A percentile compares a stretch with the other conserved stretches of the same genome.
These are phyloP conservation scores for Schizotus pectinicornis DNA, from an alignment of 2,888 invertebrate genomes.

Conservation along the genomic window DNA sequence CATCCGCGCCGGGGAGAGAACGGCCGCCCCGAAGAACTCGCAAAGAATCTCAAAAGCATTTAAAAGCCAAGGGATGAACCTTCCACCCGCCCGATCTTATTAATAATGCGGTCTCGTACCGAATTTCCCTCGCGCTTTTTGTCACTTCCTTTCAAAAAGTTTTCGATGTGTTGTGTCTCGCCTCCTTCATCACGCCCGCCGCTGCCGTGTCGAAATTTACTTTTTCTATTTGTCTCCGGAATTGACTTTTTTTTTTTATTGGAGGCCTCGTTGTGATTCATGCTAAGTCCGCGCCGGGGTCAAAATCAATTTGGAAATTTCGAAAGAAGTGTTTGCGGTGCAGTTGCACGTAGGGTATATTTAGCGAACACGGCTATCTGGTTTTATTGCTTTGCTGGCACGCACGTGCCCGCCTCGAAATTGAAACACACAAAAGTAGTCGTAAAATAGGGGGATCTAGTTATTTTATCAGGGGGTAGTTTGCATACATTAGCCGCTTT, in stretches of 20 bases:
- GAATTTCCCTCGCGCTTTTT: slow-evolving; percentile 27
- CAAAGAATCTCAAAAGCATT: slow-evolving; percentile 28
- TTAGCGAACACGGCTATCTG: slow-evolving; percentile 41
- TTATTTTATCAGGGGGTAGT: slow-evolving; percentile 37
- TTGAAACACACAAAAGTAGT: slow-evolving; percentile 42
- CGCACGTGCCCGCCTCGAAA: slow-evolving; percentile 40
- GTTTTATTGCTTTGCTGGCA: slow-evolving; percentile 39
- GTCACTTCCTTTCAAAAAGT: slow-evolving; percentile 27
- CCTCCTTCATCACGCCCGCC: slow-evolving; percentile 14
- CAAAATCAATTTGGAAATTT: slow-evolving; percentile 20
- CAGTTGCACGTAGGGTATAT: slow-evolving; percentile 37
- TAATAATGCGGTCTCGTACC: slow-evolving; percentile 31
- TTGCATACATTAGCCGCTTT: slow-evolving; percentile 26
- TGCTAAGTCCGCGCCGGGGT: slow-evolving; percentile 5
- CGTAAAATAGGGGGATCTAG: slow-evolving; percentile 38
- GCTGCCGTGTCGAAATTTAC: slow-evolving; percentile 10
- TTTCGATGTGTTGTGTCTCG: slow-evolving; percentile 23
- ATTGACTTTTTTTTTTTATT: slow-evolving; percentile 6
- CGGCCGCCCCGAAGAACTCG: slow-evolving; percentile 14
- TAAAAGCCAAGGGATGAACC: slow-evolving; percentile 27
- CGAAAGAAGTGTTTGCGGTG: slow-evolving; percentile 18
- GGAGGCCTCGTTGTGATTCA: slow-evolving; percentile 13
- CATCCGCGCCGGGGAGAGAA: slow-evolving; percentile 11
- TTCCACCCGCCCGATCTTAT: slow-evolving; percentile 22
- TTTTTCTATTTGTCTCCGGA: slow-evolving; percentile 2